Evolutionary conservation across 1,140 invertebrate species (phyloP).

Genomic region (Apis laboriosa): DNA sequence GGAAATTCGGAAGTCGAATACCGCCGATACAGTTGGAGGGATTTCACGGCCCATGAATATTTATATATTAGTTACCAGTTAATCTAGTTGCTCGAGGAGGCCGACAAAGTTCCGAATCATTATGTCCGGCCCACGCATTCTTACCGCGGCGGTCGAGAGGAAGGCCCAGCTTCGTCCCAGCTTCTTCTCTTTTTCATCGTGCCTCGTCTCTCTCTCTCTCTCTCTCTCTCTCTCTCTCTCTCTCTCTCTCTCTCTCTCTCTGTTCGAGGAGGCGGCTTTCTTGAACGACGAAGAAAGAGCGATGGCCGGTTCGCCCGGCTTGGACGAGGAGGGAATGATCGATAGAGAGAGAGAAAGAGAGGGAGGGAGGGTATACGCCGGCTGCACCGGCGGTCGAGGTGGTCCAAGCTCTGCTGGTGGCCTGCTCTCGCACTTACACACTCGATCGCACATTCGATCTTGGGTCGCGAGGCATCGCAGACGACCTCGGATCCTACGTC

Average conservation of each 20-base stretch:
- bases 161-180: constrained; percentile 44
- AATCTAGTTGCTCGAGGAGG: constrained; percentile 58
- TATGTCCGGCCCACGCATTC: constrained; percentile 77
- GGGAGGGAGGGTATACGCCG: constrained; percentile 40
- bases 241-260: background rate
- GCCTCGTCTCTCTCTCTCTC: background rate
- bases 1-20: no score
- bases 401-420: constrained; percentile 80
- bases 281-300: constrained; percentile 14
- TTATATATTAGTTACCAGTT: constrained; percentile 37
- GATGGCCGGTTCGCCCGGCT: constrained; percentile 12
- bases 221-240: no score
- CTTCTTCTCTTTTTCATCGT: constrained; percentile 67
- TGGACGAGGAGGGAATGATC: background rate
- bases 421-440: constrained; percentile 80
- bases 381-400: constrained; percentile 74
- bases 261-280: constrained; percentile 49
- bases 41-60: constrained; percentile 38
- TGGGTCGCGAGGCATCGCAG: constrained; percentile 68
- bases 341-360: background rate
- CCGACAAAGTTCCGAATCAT: constrained; percentile 76
- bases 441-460: constrained; percentile 81
- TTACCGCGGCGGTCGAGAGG: constrained; percentile 66
- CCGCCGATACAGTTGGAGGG: no score
- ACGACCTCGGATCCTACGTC: constrained; percentile 68